A percentile compares a stretch with the other conserved stretches of the same genome.
Evolutionary conservation across 2,113 vertebrate species (phyloP).

Genomic region (Vidua chalybeata): DNA sequence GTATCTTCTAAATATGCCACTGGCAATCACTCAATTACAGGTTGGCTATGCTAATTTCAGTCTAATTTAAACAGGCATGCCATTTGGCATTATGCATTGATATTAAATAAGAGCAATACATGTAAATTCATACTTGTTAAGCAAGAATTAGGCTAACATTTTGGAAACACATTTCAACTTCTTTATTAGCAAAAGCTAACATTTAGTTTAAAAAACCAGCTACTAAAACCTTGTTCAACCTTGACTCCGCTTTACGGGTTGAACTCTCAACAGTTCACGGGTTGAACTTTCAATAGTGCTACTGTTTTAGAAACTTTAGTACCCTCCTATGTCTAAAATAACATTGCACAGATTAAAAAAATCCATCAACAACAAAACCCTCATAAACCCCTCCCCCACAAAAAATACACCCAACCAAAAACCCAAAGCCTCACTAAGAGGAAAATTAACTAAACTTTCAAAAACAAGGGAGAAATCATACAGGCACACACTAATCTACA

Average conservation of each 20-base stretch:
- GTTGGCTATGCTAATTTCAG: constrained; percentile 8
- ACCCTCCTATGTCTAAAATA: not conserved
- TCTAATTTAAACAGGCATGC: not conserved
- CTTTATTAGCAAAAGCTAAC: not conserved
- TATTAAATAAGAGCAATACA: constrained; percentile 14
- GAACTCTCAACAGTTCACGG: not conserved
- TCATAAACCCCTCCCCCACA: not conserved
- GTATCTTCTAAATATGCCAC: not conserved
- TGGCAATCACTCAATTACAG: not conserved
- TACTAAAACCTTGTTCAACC: not conserved
- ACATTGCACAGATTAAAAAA: not conserved
- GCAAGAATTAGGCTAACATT: not conserved
- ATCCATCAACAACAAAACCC: not conserved
- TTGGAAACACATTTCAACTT: not conserved
- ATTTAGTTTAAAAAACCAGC: not conserved
- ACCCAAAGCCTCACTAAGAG: not conserved
- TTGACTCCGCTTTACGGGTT: not conserved
- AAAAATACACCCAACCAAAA: not conserved
- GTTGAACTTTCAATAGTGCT: not conserved
- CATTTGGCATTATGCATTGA: not conserved
- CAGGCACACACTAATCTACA: not conserved
- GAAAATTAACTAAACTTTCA: not conserved
- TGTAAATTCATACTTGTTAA: constrained; percentile 1
- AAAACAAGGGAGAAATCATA: not conserved
- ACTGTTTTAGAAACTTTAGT: not conserved